These are phyloP conservation scores for Excalfactoria chinensis DNA, from an alignment of 2,113 vertebrate genomes.

Conservation along the genomic window DNA sequence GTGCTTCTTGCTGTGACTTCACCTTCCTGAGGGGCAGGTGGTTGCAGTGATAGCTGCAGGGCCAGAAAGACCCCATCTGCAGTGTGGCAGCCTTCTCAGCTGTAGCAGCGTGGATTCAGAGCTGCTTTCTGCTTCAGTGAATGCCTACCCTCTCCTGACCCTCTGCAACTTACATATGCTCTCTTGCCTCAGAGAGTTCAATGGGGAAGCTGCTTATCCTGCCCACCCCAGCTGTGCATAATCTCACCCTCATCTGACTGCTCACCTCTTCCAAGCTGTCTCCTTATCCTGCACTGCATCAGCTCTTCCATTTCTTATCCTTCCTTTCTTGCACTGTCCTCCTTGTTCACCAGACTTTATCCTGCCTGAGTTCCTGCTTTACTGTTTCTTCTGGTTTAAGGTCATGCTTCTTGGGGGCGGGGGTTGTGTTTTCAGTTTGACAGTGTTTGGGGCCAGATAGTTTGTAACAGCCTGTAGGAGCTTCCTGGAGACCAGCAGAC, in stretches of 20 bases:
- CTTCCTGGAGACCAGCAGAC: constrained; percentile 3
- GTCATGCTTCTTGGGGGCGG: not conserved
- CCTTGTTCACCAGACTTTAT: not conserved
- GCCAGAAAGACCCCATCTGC: not conserved
- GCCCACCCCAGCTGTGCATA: not conserved
- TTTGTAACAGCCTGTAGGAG: not conserved
- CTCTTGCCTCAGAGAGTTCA: not conserved
- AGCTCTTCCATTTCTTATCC: not conserved
- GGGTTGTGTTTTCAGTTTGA: constrained; percentile 24
- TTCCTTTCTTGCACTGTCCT: not conserved
- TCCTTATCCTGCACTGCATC: not conserved
- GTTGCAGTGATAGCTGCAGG: not conserved
- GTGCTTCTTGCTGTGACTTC: not conserved
- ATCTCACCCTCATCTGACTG: not conserved
- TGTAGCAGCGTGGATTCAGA: rapidly evolving
- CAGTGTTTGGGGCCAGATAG: not conserved
- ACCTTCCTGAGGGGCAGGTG: not conserved
- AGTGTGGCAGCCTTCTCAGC: not conserved
- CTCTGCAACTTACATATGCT: not conserved
- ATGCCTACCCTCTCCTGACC: not conserved
- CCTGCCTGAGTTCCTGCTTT: not conserved
- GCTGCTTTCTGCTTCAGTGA: constrained; percentile 4
- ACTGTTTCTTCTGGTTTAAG: not conserved
- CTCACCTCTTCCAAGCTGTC: not conserved
- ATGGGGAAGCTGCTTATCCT: not conserved